phyloP scores from a whole-genome alignment of 2,888 invertebrate genomes.

The Dorcus parallelipipedus region DNA sequence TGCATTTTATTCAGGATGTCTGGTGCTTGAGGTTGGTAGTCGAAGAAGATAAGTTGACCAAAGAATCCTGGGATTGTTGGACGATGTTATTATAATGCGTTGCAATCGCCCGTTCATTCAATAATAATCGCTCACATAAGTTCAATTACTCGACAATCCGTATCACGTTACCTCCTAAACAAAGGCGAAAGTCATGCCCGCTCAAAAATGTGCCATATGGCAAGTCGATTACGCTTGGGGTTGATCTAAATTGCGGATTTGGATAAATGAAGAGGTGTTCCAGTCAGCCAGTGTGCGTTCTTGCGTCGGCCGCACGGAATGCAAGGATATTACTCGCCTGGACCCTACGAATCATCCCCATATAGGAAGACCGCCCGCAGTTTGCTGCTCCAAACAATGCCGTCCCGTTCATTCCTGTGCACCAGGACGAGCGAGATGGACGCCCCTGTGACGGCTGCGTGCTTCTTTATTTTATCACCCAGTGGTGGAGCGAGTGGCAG shows the following conservation, averaged over 20 bases:
- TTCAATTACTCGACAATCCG: constrained; percentile 14
- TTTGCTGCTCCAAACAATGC: constrained; percentile 32
- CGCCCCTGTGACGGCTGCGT: constrained; percentile 1
- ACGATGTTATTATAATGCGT: too few relatives aligned
- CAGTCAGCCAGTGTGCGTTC: constrained; percentile 28
- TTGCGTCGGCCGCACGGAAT: constrained; percentile 10
- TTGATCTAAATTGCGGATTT: constrained; percentile 41
- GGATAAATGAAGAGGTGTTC: constrained; percentile 45
- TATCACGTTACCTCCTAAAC: constrained; percentile 15
- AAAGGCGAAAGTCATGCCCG: constrained; percentile 22
- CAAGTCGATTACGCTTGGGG: constrained; percentile 26
- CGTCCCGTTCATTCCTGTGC: constrained; percentile 8
- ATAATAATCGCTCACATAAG: constrained; percentile 1
- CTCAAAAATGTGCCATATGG: constrained; percentile 31
- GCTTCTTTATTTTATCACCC: not conserved
- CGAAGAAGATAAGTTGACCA: too few relatives aligned
- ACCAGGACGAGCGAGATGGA: not conserved
- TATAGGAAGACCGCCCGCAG: constrained; percentile 34
- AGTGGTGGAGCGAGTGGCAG: not conserved
- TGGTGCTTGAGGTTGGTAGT: too few relatives aligned
- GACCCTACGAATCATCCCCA: constrained; percentile 29
- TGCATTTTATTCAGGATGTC: too few relatives aligned
- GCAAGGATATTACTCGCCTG: constrained; percentile 17
- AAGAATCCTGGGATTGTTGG: too few relatives aligned
- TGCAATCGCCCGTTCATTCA: constrained; percentile 1